These are phyloP conservation scores for Solenopsis fugax DNA, from an alignment of 1,140 invertebrate species.

Conservation along the genomic window DNA sequence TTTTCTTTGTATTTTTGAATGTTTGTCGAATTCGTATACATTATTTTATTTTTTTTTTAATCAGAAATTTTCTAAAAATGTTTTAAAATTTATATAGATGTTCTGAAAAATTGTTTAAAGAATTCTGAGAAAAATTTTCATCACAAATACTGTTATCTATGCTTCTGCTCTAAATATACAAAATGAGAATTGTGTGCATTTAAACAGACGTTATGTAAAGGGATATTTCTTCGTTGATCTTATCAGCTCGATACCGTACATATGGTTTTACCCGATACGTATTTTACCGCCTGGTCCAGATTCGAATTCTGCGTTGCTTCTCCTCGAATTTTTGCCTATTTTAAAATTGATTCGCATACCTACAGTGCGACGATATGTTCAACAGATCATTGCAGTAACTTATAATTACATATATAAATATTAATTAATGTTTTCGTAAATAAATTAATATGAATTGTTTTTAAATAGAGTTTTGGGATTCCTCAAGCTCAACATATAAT, in stretches of 20 bases:
- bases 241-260: constrained; percentile 78
- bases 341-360: constrained; percentile 76
- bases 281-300: constrained; percentile 61
- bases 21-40: too few relatives aligned
- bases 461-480: constrained; percentile 69
- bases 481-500: constrained; percentile 64
- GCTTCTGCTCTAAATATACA: background rate
- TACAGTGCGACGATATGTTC: constrained; percentile 73
- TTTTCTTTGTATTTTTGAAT: too few relatives aligned
- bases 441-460: constrained; percentile 16
- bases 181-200: constrained; percentile 21
- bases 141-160: background rate
- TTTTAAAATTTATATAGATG: too few relatives aligned
- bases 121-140: too few relatives aligned
- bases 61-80: too few relatives aligned
- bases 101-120: too few relatives aligned
- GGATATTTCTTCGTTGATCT: constrained; percentile 78
- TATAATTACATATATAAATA: background rate
- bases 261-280: constrained; percentile 70
- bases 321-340: constrained; percentile 74
- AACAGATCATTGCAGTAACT: constrained; percentile 72
- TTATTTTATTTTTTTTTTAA: too few relatives aligned
- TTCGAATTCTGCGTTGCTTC: constrained; percentile 70
- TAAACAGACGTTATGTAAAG: constrained; percentile 76
- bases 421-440: background rate